Evolutionary conservation across 2,888 invertebrate species (phyloP).

Genomic region (Cheilosia vulpina): DNA sequence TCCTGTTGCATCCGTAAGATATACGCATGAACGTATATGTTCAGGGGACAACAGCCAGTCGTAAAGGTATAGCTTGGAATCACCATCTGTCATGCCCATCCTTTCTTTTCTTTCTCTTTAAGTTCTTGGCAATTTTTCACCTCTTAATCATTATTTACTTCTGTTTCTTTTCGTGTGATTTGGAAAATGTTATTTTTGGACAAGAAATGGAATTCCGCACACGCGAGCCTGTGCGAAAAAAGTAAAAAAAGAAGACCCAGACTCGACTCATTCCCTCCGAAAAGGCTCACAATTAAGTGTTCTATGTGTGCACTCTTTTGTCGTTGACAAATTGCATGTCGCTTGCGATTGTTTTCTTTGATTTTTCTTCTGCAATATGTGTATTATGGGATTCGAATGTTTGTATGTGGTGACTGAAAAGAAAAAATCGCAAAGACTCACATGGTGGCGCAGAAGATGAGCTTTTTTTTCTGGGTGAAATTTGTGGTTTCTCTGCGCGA

Average conservation of each 20-base stretch:
- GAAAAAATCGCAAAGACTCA: slow-evolving; percentile 9
- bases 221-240: slow-evolving; percentile 6
- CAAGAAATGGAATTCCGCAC: slow-evolving; percentile 38
- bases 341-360: slow-evolving; percentile 30
- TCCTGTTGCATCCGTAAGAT: slow-evolving; percentile 18
- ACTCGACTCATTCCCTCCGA: slow-evolving; percentile 9
- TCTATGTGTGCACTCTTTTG: slow-evolving; percentile 34
- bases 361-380: neutral
- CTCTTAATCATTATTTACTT: slow-evolving; percentile 61
- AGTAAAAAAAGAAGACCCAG: neutral
- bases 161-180: slow-evolving; percentile 38
- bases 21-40: neutral
- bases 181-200: slow-evolving; percentile 59
- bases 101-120: neutral
- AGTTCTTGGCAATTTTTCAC: slow-evolving; percentile 67
- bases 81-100: slow-evolving; percentile 49
- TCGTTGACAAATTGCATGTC: slow-evolving; percentile 69
- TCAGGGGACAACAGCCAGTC: neutral
- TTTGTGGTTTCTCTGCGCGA: slow-evolving; percentile 25
- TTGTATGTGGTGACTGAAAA: neutral
- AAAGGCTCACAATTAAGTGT: neutral
- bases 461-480: slow-evolving; percentile 16
- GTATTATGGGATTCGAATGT: neutral
- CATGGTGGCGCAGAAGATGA: slow-evolving; percentile 7
- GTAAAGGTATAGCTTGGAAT: slow-evolving; percentile 25